Base-by-base conservation (phyloP, 2,888 invertebrate species). In the Eupsilia transversa region DNA sequence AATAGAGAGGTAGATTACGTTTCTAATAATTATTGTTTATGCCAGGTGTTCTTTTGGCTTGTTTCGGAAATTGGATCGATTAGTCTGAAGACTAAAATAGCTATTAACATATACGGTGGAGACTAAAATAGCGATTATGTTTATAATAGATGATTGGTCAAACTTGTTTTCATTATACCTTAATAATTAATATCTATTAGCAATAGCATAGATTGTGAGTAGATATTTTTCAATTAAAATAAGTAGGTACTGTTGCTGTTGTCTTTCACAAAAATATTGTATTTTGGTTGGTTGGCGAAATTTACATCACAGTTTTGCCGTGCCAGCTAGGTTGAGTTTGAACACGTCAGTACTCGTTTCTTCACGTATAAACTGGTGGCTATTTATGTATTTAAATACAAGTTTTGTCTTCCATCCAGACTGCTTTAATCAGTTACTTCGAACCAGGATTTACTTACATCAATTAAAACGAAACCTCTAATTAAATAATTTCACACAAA, bases 401-500 rank as follows among this genome's bases (percentile, higher is more conserved):
- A n/a, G n/a, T n/a, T n/a, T n/a, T n/a, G n/a, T n/a, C n/a, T n/a
- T 66, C 14, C n/a, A 38, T 6, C 3, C 20, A 41, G 23, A 30
- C 17, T 66, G 27, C 2, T 20, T 35, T 17, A 10, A 66, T 17
- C 6, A 33, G n/a, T 66, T 23, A 23, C 35, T 70, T 59, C 67
- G 20, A 56, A 61, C 17, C 20, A 59, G 27, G 14, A 72, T 64
- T 49, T 49, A 49, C 35, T 38, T 38, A 71, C 61, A 78, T 63
- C 74, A 86, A 84, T 82, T 80, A 82, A 77, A 82, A 80, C 17
- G n/a, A 63, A 84, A 35, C 72, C 72, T 65, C 61, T 84, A 86
- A 86, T 84, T 86, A 84, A 79, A 86, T 80, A 60, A 77, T 74
- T 84, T 80, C 66, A 84, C 79, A 86, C 63, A 86, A 86, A 83